phyloP scores from a whole-genome alignment of 1,140 invertebrate species.

The Sogatella furcifera region DNA sequence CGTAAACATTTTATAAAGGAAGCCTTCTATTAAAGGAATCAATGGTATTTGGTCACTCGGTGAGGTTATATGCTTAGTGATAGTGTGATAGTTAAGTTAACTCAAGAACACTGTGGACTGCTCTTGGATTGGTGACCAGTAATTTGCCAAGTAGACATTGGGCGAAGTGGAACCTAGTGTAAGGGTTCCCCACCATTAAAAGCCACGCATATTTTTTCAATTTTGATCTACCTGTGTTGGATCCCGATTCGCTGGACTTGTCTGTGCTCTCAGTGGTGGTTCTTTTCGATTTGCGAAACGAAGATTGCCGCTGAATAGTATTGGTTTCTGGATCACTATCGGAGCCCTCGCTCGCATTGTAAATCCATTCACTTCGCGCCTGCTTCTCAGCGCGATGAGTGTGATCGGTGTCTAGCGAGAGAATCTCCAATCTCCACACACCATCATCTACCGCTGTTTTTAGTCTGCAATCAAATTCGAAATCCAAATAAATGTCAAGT shows the following conservation, averaged over 20 bases:
- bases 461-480: background rate
- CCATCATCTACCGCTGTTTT: background rate
- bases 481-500: background rate
- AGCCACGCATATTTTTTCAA: too few species aligned
- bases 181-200: too few species aligned
- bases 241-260: background rate
- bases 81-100: too few species aligned
- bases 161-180: too few species aligned
- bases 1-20: too few species aligned
- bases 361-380: background rate
- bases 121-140: too few species aligned
- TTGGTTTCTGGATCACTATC: background rate
- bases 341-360: background rate
- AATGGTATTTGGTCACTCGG: too few species aligned
- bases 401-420: background rate
- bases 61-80: too few species aligned
- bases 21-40: too few species aligned
- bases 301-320: background rate
- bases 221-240: background rate
- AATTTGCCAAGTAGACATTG: too few species aligned
- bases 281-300: background rate
- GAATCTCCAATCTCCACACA: background rate
- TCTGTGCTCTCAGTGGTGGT: background rate
- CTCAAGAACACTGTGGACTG: too few species aligned
- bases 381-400: background rate